Evolutionary conservation across 2,797 vertebrate species (phyloP).

Genomic region (Paedocypris micromegethes): DNA sequence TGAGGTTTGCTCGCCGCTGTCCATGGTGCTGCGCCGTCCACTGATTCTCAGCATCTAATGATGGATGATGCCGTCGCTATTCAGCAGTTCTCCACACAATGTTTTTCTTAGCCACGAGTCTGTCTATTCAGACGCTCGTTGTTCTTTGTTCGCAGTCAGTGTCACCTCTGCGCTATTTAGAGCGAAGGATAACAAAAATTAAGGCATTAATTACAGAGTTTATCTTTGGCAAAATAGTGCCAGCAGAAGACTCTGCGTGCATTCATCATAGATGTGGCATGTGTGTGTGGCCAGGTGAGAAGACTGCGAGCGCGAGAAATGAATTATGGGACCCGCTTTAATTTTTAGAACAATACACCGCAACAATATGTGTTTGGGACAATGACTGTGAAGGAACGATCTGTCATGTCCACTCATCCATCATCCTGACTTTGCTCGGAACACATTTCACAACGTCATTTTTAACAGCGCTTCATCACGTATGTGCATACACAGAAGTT

Average conservation of each 20-base stretch:
- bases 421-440: conserved; percentile 17
- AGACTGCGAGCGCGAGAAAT: conserved; percentile 66
- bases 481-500: no score
- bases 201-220: conserved; percentile 83
- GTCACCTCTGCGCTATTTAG: conserved; percentile 82
- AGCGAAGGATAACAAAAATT: conserved; percentile 79
- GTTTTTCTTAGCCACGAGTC: conserved; percentile 66
- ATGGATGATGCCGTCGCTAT: conserved; percentile 77
- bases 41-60: conserved; percentile 65
- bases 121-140: conserved; percentile 73
- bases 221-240: conserved; percentile 78
- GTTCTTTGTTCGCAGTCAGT: conserved; percentile 74
- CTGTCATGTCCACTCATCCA: not conserved
- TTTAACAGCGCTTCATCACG: not conserved
- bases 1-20: conserved; percentile 46
- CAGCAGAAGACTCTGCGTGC: conserved; percentile 78
- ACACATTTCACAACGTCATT: not conserved
- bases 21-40: conserved; percentile 62
- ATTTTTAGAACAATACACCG: conserved; percentile 29
- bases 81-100: conserved; percentile 63
- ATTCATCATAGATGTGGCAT: conserved; percentile 73
- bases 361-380: conserved; percentile 14
- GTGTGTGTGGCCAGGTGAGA: conserved; percentile 58
- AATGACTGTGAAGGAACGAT: conserved; percentile 7
- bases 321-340: conserved; percentile 34